These are phyloP conservation scores for Alligator sinensis DNA, from an alignment of 2,113 vertebrate species.

Conservation along the genomic window DNA sequence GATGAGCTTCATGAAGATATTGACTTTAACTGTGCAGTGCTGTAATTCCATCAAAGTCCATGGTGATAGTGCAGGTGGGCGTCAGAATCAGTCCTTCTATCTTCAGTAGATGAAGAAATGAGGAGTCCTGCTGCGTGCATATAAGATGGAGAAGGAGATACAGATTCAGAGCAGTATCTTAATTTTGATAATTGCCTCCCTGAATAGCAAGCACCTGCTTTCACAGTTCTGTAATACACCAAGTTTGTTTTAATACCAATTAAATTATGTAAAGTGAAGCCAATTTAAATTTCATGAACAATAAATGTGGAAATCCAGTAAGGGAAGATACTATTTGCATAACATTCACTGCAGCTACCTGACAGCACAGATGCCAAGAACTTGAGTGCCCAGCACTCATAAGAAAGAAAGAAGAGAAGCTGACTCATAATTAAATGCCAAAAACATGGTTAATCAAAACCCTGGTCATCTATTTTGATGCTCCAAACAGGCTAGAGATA, in stretches of 20 bases:
- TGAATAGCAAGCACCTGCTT: not conserved
- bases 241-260: not conserved
- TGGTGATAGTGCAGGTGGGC: not conserved
- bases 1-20: not conserved
- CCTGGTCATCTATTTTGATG: not conserved
- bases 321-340: not conserved
- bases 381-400: not conserved
- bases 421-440: not conserved
- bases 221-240: not conserved
- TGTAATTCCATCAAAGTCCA: not conserved
- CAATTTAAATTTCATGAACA: not conserved
- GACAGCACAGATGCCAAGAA: not conserved
- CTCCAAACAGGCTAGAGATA: not conserved
- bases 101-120: not conserved
- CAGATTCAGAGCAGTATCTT: not conserved
- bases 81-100: not conserved
- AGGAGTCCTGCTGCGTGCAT: not conserved
- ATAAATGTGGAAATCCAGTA: not conserved
- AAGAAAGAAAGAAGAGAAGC: not conserved
- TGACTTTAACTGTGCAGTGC: not conserved
- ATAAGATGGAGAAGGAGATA: not conserved
- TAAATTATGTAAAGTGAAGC: not conserved
- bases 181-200: not conserved
- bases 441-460: not conserved
- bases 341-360: not conserved